These are phyloP conservation scores for Galeopterus variegatus DNA, from an alignment of 2,113 vertebrate genomes.

Conservation along the genomic window DNA sequence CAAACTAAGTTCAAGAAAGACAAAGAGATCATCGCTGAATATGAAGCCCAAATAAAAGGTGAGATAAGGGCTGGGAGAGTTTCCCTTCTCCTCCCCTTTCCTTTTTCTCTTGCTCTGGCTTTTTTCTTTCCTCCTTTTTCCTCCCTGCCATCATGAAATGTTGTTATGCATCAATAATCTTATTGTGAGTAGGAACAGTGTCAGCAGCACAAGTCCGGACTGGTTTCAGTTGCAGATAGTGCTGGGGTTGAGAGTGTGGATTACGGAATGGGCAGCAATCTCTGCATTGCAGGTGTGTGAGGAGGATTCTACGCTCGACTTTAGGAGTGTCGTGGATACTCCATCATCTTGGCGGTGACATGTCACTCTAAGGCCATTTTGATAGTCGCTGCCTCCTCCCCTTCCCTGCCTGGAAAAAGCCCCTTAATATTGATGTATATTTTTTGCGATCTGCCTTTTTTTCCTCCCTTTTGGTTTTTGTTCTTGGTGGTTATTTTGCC, in stretches of 20 bases:
- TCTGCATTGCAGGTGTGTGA: constrained; percentile 88
- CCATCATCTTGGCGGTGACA: constrained; percentile 69
- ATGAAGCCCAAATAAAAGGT: constrained; percentile 99
- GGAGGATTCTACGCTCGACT: constrained; percentile 63
- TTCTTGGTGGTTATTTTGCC: constrained; percentile 29
- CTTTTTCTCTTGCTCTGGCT: constrained; percentile 1
- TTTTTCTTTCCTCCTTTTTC: not conserved
- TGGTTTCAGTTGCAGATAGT: constrained; percentile 56
- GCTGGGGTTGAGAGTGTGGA: constrained; percentile 56
- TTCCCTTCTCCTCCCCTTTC: not conserved
- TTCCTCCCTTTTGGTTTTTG: constrained; percentile 22
- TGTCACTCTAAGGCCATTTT: constrained; percentile 74
- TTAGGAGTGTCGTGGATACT: constrained; percentile 73
- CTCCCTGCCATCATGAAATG: constrained; percentile 70
- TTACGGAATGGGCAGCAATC: constrained; percentile 64
- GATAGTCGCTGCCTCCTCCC: constrained; percentile 29
- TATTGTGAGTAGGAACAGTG: constrained; percentile 73
- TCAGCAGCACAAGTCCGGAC: constrained; percentile 58
- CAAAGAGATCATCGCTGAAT: constrained; percentile 98
- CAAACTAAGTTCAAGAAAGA: constrained; percentile 98
- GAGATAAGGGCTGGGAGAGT: constrained; percentile 73
- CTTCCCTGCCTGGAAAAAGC: not conserved
- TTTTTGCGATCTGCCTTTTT: not conserved
- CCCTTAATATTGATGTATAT: not conserved
- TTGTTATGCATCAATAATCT: constrained; percentile 78